Evolutionary conservation across 2,113 vertebrate genomes (phyloP), one percentile per base, ranked within the genome.

Genomic region (Oreotrochilus melanogaster): DNA sequence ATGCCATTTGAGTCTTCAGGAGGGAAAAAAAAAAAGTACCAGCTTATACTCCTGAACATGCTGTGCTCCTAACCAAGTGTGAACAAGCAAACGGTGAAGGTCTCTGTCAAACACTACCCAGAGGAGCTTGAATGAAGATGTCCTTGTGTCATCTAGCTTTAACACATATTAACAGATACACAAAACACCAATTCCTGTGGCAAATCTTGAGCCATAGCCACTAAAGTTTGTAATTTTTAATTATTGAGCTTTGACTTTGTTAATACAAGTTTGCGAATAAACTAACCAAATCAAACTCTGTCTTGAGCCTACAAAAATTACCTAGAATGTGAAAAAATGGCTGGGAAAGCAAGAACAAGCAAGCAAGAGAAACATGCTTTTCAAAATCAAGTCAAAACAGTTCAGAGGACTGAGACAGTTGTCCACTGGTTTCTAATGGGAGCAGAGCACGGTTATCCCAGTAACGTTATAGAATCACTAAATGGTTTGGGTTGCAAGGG

Each of bases 281-380:
- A 21, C 22, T n/a, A 80, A 24, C 18, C 11, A 31, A 42, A 75
- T 25, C 17, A 66, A 71, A 37, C 22, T 33, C 5, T 39, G 7
- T 18, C 33, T 25, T 35, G 62, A 70, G 28, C 16, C 8, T 73
- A 28, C 21, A 57, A 72, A 80, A 80, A 86, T 25, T 14, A 66
- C 18, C 6, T 58, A 35, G 21, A 78, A 19, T n/a, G 35, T 21
- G 6, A 57, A 58, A 0, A 3, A 53, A 9, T 3, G 17, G 7
- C 8, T 33, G 43, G 62, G 11, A 45, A 19, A 43, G n/a, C 2
- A 4, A 69, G 9, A 54, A 16, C 15, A 30, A 65, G 35, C 7
- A n/a, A 62, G 37, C n/a, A 39, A 14, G 27, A 53, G 28, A 18
- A 87, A 60, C 7, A 5, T 5, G 3, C 8, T 14, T 6, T 14